Conservation (phyloP, 2,888 invertebrate genomes). For the Netelia virgata region DNA sequence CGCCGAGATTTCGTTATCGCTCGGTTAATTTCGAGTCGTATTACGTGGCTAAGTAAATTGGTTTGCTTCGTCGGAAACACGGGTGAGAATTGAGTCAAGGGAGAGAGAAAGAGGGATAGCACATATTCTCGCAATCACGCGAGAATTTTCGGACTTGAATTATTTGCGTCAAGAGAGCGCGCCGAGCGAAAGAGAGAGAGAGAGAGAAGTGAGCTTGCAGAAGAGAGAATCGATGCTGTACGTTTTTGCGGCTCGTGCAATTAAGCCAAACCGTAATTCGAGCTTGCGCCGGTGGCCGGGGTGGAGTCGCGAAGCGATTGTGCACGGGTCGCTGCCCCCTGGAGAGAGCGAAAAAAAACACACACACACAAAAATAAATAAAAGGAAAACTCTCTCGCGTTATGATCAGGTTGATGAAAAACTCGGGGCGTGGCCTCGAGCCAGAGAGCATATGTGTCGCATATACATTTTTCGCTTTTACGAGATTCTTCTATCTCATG, state of each 20-base stretch:
- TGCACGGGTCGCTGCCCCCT: constrained; percentile 39
- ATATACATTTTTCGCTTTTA: neutral
- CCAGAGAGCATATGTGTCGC: neutral
- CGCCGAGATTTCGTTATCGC: neutral
- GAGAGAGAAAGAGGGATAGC: constrained; percentile 6
- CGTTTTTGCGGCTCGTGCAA: constrained; percentile 57
- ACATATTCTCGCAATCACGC: constrained; percentile 18
- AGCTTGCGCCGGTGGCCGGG: constrained; percentile 13
- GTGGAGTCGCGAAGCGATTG: constrained; percentile 8
- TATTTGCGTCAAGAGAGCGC: constrained; percentile 57
- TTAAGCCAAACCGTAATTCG: constrained; percentile 62
- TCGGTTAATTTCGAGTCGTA: neutral
- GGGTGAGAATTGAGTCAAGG: constrained; percentile 26
- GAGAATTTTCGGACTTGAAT: constrained; percentile 59
- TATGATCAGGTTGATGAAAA: constrained; percentile 60
- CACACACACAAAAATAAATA: neutral
- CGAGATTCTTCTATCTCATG: too few relatives aligned
- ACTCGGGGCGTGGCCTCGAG: constrained; percentile 15
- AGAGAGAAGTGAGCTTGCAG: neutral
- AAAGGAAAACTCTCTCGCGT: constrained; percentile 18
- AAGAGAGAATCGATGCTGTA: constrained; percentile 45
- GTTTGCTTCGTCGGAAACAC: constrained; percentile 38
- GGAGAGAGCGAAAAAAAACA: constrained; percentile 22
- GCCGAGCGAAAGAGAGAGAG: constrained; percentile 16
- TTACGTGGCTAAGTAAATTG: constrained; percentile 35